Evolutionary conservation across 2,113 vertebrate species (phyloP).

Genomic region (Cygnus atratus): DNA sequence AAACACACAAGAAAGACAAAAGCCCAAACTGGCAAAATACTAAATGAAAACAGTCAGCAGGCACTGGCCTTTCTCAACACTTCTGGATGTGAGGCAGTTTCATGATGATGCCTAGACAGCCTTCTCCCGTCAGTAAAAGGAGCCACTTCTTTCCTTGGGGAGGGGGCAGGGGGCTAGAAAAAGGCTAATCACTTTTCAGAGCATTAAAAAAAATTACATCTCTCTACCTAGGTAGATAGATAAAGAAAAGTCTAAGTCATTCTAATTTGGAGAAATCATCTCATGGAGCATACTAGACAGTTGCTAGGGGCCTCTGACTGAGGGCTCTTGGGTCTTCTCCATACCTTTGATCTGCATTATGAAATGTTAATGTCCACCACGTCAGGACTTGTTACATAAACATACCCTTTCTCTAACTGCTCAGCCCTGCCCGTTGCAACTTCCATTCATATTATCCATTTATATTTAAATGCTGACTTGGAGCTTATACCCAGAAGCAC

Average conservation of each 20-base stretch:
- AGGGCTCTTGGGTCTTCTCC: conserved; percentile 68
- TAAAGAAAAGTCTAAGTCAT: conserved; percentile 57
- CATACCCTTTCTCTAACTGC: conserved; percentile 59
- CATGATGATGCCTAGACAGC: background rate
- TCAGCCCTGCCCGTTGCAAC: conserved; percentile 41
- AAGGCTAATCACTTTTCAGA: background rate
- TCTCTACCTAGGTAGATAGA: background rate
- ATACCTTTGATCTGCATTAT: conserved; percentile 78
- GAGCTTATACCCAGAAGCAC: conserved; percentile 67
- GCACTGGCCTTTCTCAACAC: background rate
- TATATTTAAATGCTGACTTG: conserved; percentile 64
- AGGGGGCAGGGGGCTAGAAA: background rate
- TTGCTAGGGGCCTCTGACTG: conserved; percentile 69
- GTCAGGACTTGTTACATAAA: conserved; percentile 67
- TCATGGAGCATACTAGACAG: conserved; percentile 54
- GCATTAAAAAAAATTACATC: background rate
- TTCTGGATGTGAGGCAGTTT: background rate
- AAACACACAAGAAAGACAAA: conserved; percentile 37
- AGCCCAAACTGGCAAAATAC: conserved; percentile 34
- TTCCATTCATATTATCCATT: conserved; percentile 57
- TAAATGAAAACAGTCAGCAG: conserved; percentile 26
- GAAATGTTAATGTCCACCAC: conserved; percentile 78
- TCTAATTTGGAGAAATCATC: conserved; percentile 72
- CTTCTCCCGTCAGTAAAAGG: background rate
- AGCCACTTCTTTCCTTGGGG: background rate